phyloP scores from a whole-genome alignment of 2,888 invertebrate species.

The Platerodrilus igneus region DNA sequence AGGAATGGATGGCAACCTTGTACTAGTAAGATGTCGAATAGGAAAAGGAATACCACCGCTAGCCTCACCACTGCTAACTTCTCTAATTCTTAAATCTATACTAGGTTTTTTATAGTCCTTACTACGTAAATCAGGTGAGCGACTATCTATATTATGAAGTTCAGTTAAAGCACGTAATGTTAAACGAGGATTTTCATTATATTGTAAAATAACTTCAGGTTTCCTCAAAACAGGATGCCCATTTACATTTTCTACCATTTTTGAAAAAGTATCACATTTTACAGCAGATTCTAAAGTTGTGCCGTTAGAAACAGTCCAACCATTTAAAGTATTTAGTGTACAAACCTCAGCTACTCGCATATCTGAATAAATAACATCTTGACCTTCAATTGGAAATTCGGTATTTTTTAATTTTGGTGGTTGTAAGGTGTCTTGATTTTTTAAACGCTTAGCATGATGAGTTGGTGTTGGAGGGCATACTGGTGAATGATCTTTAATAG shows the following conservation, averaged over 20 bases:
- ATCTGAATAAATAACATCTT: constrained; percentile 46
- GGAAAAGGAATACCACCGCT: constrained; percentile 53
- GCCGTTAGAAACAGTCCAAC: constrained; percentile 27
- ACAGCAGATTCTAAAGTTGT: constrained; percentile 16
- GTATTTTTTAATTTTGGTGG: constrained; percentile 53
- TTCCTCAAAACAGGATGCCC: constrained; percentile 20
- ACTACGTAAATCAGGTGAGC: constrained; percentile 44
- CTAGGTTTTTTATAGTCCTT: constrained; percentile 32
- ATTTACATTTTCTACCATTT: constrained; percentile 8
- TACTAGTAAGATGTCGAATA: constrained; percentile 65
- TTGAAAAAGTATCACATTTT: constrained; percentile 6
- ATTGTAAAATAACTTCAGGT: constrained; percentile 17
- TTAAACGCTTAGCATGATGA: constrained; percentile 70
- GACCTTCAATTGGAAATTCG: constrained; percentile 25
- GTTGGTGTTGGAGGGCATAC: constrained; percentile 86
- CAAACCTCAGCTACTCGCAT: constrained; percentile 46
- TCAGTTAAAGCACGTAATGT: constrained; percentile 57
- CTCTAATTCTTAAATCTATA: constrained; percentile 32
- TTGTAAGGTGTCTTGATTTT: constrained; percentile 46
- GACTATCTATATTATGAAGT: constrained; percentile 51
- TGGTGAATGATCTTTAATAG: constrained; percentile 47
- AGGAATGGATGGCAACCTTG: constrained; percentile 76
- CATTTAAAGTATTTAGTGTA: constrained; percentile 39
- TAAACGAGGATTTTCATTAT: constrained; percentile 47
- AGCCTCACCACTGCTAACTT: constrained; percentile 45